phyloP scores from a whole-genome alignment of 1,140 invertebrate genomes.

The Cryptotermes secundus region DNA sequence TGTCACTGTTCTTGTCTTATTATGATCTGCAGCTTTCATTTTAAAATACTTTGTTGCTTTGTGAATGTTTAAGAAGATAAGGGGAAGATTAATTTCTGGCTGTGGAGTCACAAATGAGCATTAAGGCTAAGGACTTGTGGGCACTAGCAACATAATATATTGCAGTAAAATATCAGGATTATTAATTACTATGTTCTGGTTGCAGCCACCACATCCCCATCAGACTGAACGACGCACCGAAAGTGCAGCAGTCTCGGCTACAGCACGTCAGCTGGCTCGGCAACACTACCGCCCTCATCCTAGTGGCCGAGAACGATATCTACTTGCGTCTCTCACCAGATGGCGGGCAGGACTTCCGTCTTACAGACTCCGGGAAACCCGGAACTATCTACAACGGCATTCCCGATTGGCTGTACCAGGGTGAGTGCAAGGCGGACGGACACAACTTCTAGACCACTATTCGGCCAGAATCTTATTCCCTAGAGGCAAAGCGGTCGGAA shows the following conservation, averaged over 20 bases:
- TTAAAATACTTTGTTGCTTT: too few species aligned
- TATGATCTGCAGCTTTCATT: too few species aligned
- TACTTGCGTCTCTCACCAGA: constrained; percentile 71
- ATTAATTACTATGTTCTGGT: constrained; percentile 15
- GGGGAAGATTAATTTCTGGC: too few species aligned
- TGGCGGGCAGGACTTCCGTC: constrained; percentile 59
- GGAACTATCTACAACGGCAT: constrained; percentile 85
- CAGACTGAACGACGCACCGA: constrained; percentile 62
- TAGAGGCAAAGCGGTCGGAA: too few species aligned
- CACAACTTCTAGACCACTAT: too few species aligned
- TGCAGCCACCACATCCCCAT: constrained; percentile 78
- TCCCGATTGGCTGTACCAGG: constrained; percentile 93
- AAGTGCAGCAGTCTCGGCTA: constrained; percentile 66
- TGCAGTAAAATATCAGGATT: too few species aligned
- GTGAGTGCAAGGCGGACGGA: constrained; percentile 49
- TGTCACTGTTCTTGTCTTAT: too few species aligned
- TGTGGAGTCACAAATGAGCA: too few species aligned
- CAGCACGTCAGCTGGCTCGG: constrained; percentile 79
- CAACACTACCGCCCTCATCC: constrained; percentile 65
- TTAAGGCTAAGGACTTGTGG: too few species aligned
- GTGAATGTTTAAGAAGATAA: too few species aligned
- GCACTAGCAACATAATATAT: too few species aligned
- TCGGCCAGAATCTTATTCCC: too few species aligned
- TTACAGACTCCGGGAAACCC: constrained; percentile 73
- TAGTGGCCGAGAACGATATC: constrained; percentile 83